These are phyloP conservation scores for Scelioninae gen. 2 DNA, from an alignment of 2,888 invertebrate species.

Conservation along the genomic window DNA sequence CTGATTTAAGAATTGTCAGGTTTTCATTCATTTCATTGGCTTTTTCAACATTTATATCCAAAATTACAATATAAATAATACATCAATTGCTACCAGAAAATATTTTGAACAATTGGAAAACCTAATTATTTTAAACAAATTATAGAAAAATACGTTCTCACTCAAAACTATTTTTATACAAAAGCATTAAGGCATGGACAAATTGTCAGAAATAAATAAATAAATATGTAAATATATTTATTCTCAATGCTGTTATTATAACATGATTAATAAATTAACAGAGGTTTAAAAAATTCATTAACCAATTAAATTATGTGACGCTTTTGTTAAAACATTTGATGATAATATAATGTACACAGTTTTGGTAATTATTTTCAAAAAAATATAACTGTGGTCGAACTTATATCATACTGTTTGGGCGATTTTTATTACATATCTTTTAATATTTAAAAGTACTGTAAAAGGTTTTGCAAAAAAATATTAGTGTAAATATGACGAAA, in stretches of 20 bases:
- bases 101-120: too few relatives aligned
- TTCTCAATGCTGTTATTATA: slow-evolving; percentile 42
- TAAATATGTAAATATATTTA: slow-evolving; percentile 53
- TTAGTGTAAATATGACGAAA: slow-evolving; percentile 24
- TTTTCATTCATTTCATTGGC: too few relatives aligned
- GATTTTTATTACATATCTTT: not conserved
- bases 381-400: not conserved
- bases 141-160: slow-evolving; percentile 43
- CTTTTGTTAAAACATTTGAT: slow-evolving; percentile 9
- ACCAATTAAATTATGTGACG: slow-evolving; percentile 6
- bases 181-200: slow-evolving; percentile 29
- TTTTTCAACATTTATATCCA: too few relatives aligned
- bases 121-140: too few relatives aligned
- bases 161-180: slow-evolving; percentile 27
- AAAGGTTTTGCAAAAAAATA: slow-evolving; percentile 14
- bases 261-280: slow-evolving; percentile 37
- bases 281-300: slow-evolving; percentile 1
- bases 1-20: too few relatives aligned
- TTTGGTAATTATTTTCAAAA: not conserved
- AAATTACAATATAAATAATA: too few relatives aligned
- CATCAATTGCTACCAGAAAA: too few relatives aligned
- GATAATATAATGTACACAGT: not conserved
- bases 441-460: slow-evolving; percentile 15
- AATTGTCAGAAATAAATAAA: slow-evolving; percentile 44
- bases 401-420: too few relatives aligned